These are phyloP conservation scores for Pangasius sanitwongsei DNA, from an alignment of 2,797 vertebrate genomes.

Conservation along the genomic window DNA sequence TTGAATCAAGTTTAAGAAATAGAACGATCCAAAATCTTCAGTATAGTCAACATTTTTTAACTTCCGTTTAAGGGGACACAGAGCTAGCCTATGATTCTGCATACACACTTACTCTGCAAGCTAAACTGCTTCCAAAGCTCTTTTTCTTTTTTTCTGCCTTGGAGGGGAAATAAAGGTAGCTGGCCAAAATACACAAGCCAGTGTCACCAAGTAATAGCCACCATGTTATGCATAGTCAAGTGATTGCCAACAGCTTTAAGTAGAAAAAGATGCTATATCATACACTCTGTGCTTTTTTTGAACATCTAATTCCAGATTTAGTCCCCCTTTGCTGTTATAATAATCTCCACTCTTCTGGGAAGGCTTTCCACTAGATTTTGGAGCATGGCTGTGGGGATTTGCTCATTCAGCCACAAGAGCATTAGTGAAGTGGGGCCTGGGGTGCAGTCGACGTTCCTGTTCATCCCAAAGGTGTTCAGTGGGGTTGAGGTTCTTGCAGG, in stretches of 20 bases:
- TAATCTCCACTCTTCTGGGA: not conserved
- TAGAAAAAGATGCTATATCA: not conserved
- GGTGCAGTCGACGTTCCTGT: not conserved
- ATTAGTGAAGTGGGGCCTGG: not conserved
- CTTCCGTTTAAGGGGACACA: not conserved
- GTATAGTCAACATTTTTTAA: not conserved
- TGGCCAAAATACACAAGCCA: not conserved
- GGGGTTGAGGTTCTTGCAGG: not conserved
- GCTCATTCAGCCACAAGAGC: not conserved
- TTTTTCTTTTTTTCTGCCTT: not conserved
- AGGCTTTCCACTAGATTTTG: not conserved
- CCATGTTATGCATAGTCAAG: not conserved
- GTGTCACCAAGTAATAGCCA: no score
- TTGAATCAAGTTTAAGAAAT: not conserved
- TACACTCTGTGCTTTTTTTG: not conserved
- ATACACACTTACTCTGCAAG: not conserved
- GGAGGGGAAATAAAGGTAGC: not conserved
- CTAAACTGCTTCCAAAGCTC: not conserved
- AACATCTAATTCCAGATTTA: not conserved
- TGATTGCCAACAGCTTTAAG: not conserved
- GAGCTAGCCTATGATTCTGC: not conserved
- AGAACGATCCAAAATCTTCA: not conserved
- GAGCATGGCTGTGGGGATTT: not conserved
- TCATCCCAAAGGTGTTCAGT: not conserved
- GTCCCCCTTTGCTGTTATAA: not conserved